phyloP scores from a whole-genome alignment of 2,113 vertebrate species.

The Urocolius indicus region DNA sequence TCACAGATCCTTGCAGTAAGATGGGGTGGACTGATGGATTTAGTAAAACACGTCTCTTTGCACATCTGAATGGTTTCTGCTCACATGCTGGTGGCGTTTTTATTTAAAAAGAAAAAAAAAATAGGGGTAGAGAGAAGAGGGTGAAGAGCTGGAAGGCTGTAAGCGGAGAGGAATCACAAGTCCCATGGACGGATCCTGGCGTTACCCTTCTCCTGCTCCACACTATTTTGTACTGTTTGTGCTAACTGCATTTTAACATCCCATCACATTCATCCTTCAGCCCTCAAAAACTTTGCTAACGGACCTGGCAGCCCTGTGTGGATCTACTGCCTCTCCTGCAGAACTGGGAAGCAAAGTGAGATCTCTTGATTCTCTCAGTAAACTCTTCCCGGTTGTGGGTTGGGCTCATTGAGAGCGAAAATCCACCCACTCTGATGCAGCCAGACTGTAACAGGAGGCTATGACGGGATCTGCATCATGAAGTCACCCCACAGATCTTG shows the following conservation, averaged over 20 bases:
- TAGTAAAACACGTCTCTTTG: accelerated
- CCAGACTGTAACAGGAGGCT: background rate
- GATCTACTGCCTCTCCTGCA: background rate
- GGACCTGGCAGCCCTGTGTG: accelerated
- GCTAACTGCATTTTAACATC: background rate
- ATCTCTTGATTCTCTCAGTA: background rate
- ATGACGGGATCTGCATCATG: accelerated
- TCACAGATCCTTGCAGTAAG: background rate
- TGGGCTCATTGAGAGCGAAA: background rate
- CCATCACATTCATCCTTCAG: accelerated
- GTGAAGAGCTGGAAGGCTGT: background rate
- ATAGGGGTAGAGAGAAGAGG: background rate
- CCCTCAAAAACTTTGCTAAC: background rate
- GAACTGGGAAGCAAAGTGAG: background rate
- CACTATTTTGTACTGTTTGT: accelerated
- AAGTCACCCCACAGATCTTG: background rate
- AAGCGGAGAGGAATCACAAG: accelerated
- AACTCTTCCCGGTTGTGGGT: accelerated
- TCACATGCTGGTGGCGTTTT: background rate
- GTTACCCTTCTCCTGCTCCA: background rate
- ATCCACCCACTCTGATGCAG: background rate
- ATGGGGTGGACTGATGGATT: accelerated
- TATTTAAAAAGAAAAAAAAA: background rate
- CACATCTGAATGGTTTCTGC: background rate
- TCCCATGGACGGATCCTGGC: accelerated